phyloP scores from a whole-genome alignment of 2,113 vertebrate genomes.

The Pelusios castaneus region DNA sequence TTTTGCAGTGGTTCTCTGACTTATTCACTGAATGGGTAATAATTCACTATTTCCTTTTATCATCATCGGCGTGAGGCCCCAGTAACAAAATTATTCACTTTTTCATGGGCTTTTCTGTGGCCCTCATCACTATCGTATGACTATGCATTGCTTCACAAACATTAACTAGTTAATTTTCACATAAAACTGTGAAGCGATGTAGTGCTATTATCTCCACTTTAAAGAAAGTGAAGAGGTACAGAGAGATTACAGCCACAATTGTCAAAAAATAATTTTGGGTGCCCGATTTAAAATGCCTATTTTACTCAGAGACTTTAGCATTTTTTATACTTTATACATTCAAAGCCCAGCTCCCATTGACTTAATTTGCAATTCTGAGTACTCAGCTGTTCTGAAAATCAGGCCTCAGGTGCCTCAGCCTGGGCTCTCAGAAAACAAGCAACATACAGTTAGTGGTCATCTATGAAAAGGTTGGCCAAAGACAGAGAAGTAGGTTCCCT shows the following conservation, averaged over 20 bases:
- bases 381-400: not conserved
- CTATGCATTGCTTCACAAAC: not conserved
- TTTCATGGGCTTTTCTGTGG: not conserved
- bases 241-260: not conserved
- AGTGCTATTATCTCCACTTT: not conserved
- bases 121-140: not conserved
- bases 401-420: too few species aligned
- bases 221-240: not conserved
- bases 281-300: not conserved
- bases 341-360: not conserved
- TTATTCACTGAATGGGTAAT: not conserved
- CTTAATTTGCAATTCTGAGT: not conserved
- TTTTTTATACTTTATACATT: not conserved
- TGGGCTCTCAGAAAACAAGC: too few species aligned
- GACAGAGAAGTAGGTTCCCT: too few species aligned
- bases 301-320: not conserved
- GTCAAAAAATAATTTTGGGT: not conserved
- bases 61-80: not conserved
- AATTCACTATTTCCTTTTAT: not conserved
- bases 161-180: not conserved
- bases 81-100: not conserved
- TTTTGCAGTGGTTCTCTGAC: not conserved
- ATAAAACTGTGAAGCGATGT: not conserved
- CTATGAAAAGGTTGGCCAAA: too few species aligned
- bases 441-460: too few species aligned